phyloP scores from a whole-genome alignment of 92 coral and sea anemone species.

The Scolanthus callimorphus region DNA sequence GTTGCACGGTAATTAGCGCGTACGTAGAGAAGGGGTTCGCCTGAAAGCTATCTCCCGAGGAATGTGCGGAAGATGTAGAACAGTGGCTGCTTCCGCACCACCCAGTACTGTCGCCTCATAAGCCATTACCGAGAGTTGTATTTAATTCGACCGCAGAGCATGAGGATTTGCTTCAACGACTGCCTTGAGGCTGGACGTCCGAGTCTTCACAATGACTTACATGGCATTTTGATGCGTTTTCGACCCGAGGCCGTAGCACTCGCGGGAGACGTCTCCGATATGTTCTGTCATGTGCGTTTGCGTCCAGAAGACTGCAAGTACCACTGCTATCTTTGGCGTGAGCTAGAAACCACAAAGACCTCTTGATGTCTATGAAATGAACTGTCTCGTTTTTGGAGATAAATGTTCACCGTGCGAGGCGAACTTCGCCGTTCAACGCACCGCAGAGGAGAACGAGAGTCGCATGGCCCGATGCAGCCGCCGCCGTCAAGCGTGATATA shows the following conservation, averaged over 20 bases:
- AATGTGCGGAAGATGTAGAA: too few relatives aligned
- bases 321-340: conserved; percentile 39
- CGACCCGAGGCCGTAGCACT: conserved; percentile 24
- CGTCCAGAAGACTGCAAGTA: conserved; percentile 23
- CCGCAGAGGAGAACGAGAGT: conserved; percentile 17
- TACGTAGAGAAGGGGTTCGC: too few relatives aligned
- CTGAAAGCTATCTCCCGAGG: too few relatives aligned
- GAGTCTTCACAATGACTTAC: too few relatives aligned
- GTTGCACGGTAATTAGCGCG: too few relatives aligned
- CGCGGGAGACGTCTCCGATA: conserved; percentile 26
- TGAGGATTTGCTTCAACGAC: too few relatives aligned
- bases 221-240: too few relatives aligned
- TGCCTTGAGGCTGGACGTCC: conserved; percentile 28
- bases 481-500: too few relatives aligned
- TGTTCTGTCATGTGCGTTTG: conserved; percentile 39
- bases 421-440: conserved; percentile 21
- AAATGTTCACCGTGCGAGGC: conserved; percentile 34
- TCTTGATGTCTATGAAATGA: conserved; percentile 39
- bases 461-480: conserved; percentile 21
- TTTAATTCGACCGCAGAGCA: too few relatives aligned
- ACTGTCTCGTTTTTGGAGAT: conserved; percentile 33
- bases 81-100: too few relatives aligned
- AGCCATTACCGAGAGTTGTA: too few relatives aligned
- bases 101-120: too few relatives aligned
- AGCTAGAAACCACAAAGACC: conserved; percentile 13